phyloP scores from a whole-genome alignment of 92 coral and sea anemone genomes.

The Pocillopora grandis region DNA sequence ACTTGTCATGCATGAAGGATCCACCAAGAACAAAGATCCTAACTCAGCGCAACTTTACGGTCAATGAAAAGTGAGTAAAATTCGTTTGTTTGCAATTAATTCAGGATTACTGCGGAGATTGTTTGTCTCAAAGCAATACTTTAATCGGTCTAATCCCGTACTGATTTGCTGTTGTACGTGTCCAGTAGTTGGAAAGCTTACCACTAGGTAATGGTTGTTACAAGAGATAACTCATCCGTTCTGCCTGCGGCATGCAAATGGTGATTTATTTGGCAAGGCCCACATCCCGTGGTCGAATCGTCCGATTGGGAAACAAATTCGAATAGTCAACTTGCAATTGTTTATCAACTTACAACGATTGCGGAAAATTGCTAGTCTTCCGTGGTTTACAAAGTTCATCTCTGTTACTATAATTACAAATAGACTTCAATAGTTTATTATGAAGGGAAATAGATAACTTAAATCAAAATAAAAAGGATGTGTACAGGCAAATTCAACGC shows the following conservation, averaged over 20 bases:
- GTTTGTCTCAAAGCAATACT: background rate
- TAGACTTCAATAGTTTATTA: background rate
- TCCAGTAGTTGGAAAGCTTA: background rate
- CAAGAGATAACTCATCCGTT: background rate
- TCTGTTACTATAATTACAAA: background rate
- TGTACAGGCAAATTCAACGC: constrained; percentile 13
- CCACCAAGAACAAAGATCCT: constrained; percentile 10
- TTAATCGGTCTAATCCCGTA: background rate
- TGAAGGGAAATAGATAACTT: background rate
- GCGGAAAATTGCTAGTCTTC: background rate
- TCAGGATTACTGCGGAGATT: background rate
- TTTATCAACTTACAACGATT: background rate
- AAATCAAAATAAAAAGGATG: constrained; percentile 5
- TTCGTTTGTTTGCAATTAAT: background rate
- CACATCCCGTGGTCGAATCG: background rate
- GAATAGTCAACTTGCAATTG: too few species aligned
- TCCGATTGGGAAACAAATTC: background rate
- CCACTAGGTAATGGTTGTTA: background rate
- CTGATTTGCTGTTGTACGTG: constrained; percentile 2
- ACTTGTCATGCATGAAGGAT: background rate
- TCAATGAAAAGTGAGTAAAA: constrained; percentile 15
- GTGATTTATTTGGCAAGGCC: background rate
- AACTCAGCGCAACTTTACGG: background rate
- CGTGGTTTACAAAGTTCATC: background rate
- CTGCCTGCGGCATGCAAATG: background rate